Evolutionary conservation across 2,797 vertebrate species (phyloP), one percentile per base, ranked within the genome.

Genomic region (Bufotes viridis): DNA sequence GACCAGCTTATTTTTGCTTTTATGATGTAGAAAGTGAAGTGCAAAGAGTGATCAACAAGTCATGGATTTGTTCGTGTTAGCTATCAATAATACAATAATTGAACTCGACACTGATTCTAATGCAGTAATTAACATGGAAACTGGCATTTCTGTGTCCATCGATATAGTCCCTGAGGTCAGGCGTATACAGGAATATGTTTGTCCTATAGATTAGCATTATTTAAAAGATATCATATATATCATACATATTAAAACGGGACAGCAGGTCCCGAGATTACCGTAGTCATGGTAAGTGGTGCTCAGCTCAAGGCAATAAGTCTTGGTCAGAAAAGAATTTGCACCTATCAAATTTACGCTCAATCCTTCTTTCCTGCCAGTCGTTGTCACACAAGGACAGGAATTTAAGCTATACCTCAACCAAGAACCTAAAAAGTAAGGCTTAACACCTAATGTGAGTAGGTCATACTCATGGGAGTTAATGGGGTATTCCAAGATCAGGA

Each of bases 1-100:
- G 97, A 96, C 72, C 15, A 24, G 9, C 0, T 42, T 26, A 13
- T 20, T 17, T 86, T 67, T 20, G 29, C 67, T 65, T 4, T 13
- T 60, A 53, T 26, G 1, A 42, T 74, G 22, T 78, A 24, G 5
- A 55, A 55, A n/a, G 14, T 24, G 82, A 49, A 29, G 49, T 26
- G 17, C 10, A 26, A 83, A 29, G 55, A 58, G 22, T 53, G 22
- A 20, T 60, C 20, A 17, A 34, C 15, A 42, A 22, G 14, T 24
- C 34, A 57, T 70, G 14, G n/a, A 60, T 7, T 42, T 3, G 17
- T 55, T 51, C 42, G n/a, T 82, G 17, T 67, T 13, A 24, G 4
- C 51, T 58, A 22, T 17, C 14, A 26, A 18, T 78, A 53, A 8
- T 12, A 11, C 18, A 8, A 22, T 11, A 22, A 12, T 34, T 34